Percentiles rank a stretch among this genome's conserved stretches.
Evolutionary conservation across 1,140 invertebrate species (phyloP).

Genomic region (fruit fly (Drosophila melanogaster)): Release_6_plus_ISO1_MT NT_037436.4:19493501-19494000

Average conservation of each 20-base stretch:
- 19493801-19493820: conserved; percentile 77
- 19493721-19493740: conserved; percentile 8
- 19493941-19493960: too few species aligned
- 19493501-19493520: conserved; percentile 87
- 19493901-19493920: too few species aligned
- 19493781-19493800: conserved; percentile 80
- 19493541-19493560: conserved; percentile 88
- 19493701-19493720: conserved; percentile 16
- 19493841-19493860: conserved; percentile 8
- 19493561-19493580: conserved; percentile 86
- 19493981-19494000: too few species aligned
- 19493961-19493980: too few species aligned
- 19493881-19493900: too few species aligned
- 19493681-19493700: conserved; percentile 8
- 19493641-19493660: conserved; percentile 88
- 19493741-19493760: conserved; percentile 61
- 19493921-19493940: too few species aligned
- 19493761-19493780: conserved; percentile 75
- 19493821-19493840: conserved; percentile 10
- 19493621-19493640: conserved; percentile 91
- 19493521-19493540: conserved; percentile 90
- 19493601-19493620: conserved; percentile 89
- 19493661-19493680: not conserved
- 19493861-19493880: conserved; percentile 16
- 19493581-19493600: conserved; percentile 90